Evolutionary conservation across 2,113 vertebrate species (phyloP), one percentile per base, ranked within the genome.

Genomic region (Hyperoodon ampullatus): DNA sequence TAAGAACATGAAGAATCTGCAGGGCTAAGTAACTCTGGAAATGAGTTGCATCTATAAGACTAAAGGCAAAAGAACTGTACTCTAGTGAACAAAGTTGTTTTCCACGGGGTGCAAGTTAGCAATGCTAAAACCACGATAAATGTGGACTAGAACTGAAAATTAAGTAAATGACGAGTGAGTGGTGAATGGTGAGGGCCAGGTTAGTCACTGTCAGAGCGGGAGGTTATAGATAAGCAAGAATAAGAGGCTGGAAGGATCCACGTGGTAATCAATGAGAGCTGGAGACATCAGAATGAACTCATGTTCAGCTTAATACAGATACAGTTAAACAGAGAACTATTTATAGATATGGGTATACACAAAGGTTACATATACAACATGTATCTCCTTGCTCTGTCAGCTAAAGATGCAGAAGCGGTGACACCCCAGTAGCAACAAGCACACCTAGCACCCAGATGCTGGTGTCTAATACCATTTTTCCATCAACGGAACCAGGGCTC

Each of bases 321-420:
- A 9, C 26, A 33, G 58, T 39, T 13, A 7, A 65, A 26, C 14
- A 3, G 0, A 19, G 63, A 65, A 63, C 33, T 1, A 16, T 3
- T 8, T 75, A 11, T 0, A 50, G 55, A 28, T 6, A 3, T 0
- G 21, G 11, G 23, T 3, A 24, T 2, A 11, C 0, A 23, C 6
- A 4, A 24, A 0, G 24, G 33, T 26, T 3, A 9, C 0, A 11
- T 1, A 11, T 0, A 6, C 33, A 23, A 8, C 30, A 8, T 50
- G 2, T 1, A 7, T 4, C 84, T 74, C 83, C 66, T 11, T 6
- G 23, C 30, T 66, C 39, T 24, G n/a, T 12, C 23, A 68, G 85
- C 65, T 1, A 3, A 92, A 16, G 6, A 14, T 8, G 70, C 23
- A 15, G 44, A 30, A 21, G 26, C 63, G 33, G 14, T 0, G 58